A percentile compares a stretch with the other conserved stretches of the same genome.
Evolutionary conservation across 2,888 invertebrate species (phyloP).

Genomic region (Electrophaes corylata): DNA sequence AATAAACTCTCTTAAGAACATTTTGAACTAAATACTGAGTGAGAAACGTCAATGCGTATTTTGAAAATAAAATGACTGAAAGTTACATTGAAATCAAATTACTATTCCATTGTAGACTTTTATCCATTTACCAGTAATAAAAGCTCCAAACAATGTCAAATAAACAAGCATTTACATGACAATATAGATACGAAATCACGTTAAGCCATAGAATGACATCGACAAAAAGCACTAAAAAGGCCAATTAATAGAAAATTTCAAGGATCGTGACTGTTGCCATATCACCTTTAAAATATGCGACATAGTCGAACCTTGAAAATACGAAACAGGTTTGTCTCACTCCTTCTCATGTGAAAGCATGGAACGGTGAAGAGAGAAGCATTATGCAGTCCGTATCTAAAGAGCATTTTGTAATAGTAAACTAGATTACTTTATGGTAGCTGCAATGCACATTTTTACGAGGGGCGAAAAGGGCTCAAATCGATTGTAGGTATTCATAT

Average conservation of each 20-base stretch:
- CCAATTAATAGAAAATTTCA: conserved; percentile 77
- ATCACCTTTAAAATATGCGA: conserved; percentile 65
- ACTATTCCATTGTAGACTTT: conserved; percentile 41
- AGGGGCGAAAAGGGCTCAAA: conserved; percentile 51
- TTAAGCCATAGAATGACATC: conserved; percentile 59
- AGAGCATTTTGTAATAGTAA: conserved; percentile 67
- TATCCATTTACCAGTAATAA: conserved; percentile 47
- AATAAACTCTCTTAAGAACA: conserved; percentile 34
- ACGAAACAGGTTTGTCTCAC: conserved; percentile 55
- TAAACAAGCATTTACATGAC: conserved; percentile 54
- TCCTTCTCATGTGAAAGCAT: conserved; percentile 45
- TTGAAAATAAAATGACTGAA: conserved; percentile 12
- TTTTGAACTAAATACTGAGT: conserved; percentile 32
- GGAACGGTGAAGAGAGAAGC: conserved; percentile 49
- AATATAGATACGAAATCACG: conserved; percentile 60
- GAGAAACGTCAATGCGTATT: not conserved
- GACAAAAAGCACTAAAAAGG: conserved; percentile 68
- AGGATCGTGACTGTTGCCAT: conserved; percentile 66
- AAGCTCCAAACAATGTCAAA: conserved; percentile 54
- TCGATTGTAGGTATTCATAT: conserved; percentile 43
- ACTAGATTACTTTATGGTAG: conserved; percentile 60
- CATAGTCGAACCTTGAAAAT: conserved; percentile 45
- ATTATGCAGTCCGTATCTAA: conserved; percentile 52
- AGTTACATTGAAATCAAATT: conserved; percentile 11
- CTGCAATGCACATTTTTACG: conserved; percentile 59